A percentile compares a stretch with the other conserved stretches of the same genome.
phyloP scores from a whole-genome alignment of 2,113 vertebrate genomes.

The Hippocampus abdominalis region DNA sequence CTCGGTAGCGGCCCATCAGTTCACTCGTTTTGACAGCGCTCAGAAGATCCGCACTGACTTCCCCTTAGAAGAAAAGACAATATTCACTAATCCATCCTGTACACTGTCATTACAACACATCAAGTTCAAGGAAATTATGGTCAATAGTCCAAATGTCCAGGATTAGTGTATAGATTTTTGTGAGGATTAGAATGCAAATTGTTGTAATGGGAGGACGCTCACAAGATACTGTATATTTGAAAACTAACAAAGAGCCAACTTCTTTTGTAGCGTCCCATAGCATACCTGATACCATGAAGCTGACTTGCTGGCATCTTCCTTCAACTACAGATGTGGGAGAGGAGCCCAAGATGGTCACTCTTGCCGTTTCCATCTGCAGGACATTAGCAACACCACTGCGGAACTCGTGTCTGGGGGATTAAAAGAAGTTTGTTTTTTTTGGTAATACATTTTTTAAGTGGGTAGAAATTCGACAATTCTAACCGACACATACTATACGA shows the following conservation, averaged over 20 bases:
- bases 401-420: slow-evolving; percentile 64
- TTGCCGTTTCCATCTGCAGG: slow-evolving; percentile 38
- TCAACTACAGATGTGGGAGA: slow-evolving; percentile 21
- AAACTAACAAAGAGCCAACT: neutral
- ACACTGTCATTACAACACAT: neutral
- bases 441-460: no score
- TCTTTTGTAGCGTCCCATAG: neutral
- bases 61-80: slow-evolving; percentile 49
- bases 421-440: no score
- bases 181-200: slow-evolving; percentile 1
- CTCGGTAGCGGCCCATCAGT: slow-evolving; percentile 63
- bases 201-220: neutral
- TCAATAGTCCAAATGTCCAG: neutral
- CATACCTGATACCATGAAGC: slow-evolving; percentile 68
- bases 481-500: no score
- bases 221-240: neutral
- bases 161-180: neutral
- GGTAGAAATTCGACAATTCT: no score
- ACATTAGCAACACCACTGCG: slow-evolving; percentile 62
- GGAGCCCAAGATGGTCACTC: slow-evolving; percentile 64
- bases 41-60: slow-evolving; percentile 44
- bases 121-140: neutral
- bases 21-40: slow-evolving; percentile 56
- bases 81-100: neutral
- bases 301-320: slow-evolving; percentile 60